Evolutionary conservation across 2,888 invertebrate species (phyloP), one percentile per base, ranked within the genome.

Genomic region (Lithophane socia): DNA sequence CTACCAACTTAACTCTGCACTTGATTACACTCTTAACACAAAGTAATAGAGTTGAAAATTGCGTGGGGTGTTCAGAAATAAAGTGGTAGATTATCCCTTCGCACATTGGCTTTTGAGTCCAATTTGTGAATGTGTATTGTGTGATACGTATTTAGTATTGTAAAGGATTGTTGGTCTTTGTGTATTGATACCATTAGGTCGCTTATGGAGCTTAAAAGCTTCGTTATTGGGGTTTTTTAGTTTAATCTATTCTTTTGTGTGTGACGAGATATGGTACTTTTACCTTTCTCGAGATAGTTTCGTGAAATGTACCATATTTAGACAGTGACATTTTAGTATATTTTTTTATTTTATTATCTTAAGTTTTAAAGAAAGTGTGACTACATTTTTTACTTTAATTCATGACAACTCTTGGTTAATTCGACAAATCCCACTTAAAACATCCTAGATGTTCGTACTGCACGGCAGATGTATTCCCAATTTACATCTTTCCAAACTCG

Each of bases 81-180:
- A 70, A 79, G 68, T 87, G 73, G 84, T 81, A 58, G 75, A 56
- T 37, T 73, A 71, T 82, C 88, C 86, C 86, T 88, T 85, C 71
- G 91, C 89, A 88, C 92, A 92, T 93, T 93, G 94, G 92, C 94
- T 94, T 96, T 95, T 96, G 95, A 96, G 95, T 93, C 92, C 96
- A 95, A 96, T 96, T 96, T 95, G 95, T 94, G 94, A 95, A 93
- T 94, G 94, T 93, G 94, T 92, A 93, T 92, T 91, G 90, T 90
- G 90, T 92, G 92, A 92, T 91, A 90, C 91, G 93, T 92, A 93
- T 94, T 95, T 94, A 94, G 89, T 88, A 87, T 86, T 86, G 87
- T 88, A 88, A 88, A 88, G 88, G 89, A 88, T 88, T 88, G 88
- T 87, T 87, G 89, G 85, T 85, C 85, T 84, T 86, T 86, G 86